Evolutionary conservation across 2,113 vertebrate species (phyloP), one percentile per base, ranked within the genome.

Genomic region (Aphyosemion australe): DNA sequence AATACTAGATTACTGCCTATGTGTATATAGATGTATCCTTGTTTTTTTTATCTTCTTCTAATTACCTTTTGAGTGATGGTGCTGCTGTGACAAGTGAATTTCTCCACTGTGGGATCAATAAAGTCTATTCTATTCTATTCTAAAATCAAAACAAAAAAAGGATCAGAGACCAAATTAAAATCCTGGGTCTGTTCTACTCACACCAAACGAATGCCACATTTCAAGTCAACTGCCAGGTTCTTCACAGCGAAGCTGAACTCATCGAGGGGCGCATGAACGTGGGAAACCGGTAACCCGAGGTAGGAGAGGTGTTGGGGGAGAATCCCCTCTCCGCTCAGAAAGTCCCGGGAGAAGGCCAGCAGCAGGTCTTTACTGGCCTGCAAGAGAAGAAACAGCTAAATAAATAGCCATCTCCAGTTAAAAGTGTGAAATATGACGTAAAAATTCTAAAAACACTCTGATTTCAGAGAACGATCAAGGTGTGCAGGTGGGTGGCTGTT

Each of bases 321-420:
- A 81, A 98, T 96, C 53, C 97, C 97, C 89, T 98, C 96, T 6
- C 97, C 97, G 32, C 97, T 97, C 39, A 99, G 91, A 76, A 99
- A 99, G 61, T 98, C 95, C 45, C 97, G 91, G 47, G 97, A 96
- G 91, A 98, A 98, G 0, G 95, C 95, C 87, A 98, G 89, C 56
- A 98, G 90, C 13, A 99, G 88, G 48, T 97, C 96, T 92, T 95
- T 97, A 78, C 92, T 98, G 12, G 93, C 73, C 97, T 98, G 32
- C 1, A 69, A 41, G 47, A 31, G 45, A 11, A 62, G 14, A 4
- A 50, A 31, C 6, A 13, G 1, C 18, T 48, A 19, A 11, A 48
- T 48, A n/a, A 8, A 4, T 12, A 1, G 10, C 12, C 41, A 42
- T 16, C 26, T 26, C 16, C 15, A 15, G 16, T n/a, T 4, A 8